phyloP scores from a whole-genome alignment of 1,140 invertebrate genomes.

The Camponotus floridanus region DNA sequence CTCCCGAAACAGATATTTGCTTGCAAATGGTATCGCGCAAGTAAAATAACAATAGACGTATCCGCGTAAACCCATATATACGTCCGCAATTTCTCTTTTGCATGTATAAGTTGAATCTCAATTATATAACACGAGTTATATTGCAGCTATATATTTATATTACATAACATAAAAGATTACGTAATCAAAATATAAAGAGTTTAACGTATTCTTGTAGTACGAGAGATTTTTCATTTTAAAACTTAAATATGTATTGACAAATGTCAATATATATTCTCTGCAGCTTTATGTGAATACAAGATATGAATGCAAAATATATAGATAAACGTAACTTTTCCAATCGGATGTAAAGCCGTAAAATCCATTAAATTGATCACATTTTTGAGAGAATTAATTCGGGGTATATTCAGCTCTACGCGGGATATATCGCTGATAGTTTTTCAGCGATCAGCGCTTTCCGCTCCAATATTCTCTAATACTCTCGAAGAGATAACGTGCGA shows the following conservation, averaged over 20 bases:
- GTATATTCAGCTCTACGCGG: background rate
- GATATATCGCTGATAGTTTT: background rate
- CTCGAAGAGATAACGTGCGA: too few species aligned
- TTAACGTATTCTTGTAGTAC: background rate
- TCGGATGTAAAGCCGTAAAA: background rate
- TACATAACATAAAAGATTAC: background rate
- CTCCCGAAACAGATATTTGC: background rate
- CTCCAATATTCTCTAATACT: background rate
- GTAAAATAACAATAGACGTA: constrained; percentile 18
- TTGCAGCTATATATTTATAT: background rate
- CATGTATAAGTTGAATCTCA: background rate
- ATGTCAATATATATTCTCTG: background rate
- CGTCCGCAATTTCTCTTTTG: background rate
- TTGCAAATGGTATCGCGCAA: background rate
- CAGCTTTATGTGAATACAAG: background rate
- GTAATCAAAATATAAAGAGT: background rate
- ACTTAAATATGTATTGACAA: background rate
- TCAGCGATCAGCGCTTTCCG: constrained; percentile 1
- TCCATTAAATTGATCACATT: background rate
- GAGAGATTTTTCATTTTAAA: background rate
- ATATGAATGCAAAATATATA: background rate
- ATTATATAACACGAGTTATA: background rate
- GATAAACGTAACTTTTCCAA: background rate
- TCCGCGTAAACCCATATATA: background rate
- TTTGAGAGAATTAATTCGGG: background rate